A percentile compares a stretch with the other conserved stretches of the same genome.
Conservation (phyloP, 2,797 vertebrate species). For the Garrulus glandarius region DNA sequence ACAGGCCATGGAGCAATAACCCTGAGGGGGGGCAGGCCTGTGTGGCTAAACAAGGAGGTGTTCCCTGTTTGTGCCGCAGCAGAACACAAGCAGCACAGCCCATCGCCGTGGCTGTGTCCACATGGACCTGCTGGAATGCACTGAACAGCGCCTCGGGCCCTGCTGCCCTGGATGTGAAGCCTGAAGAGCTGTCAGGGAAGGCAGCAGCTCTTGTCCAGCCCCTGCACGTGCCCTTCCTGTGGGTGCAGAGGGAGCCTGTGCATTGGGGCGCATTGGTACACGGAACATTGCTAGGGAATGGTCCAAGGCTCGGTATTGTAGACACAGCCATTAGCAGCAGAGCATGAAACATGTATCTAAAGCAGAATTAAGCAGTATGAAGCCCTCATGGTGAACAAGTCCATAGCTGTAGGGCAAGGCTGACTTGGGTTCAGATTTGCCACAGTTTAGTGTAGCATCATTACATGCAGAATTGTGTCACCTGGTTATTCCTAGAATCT, state of each 20-base stretch:
- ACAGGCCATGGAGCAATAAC: neutral
- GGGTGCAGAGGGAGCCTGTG: neutral
- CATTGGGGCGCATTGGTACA: fast-evolving
- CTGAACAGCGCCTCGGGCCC: neutral
- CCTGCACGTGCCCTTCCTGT: neutral
- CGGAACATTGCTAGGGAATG: neutral
- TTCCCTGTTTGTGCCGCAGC: neutral
- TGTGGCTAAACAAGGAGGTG: neutral
- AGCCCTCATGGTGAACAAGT: neutral
- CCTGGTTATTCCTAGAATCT: neutral
- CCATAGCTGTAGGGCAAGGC: conserved; percentile 6
- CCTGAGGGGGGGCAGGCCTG: neutral
- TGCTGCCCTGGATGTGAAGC: neutral
- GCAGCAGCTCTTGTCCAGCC: neutral
- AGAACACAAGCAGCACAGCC: neutral
- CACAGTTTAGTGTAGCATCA: neutral
- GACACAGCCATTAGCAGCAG: neutral
- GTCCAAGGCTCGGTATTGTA: neutral
- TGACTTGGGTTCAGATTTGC: neutral
- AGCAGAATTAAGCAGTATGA: neutral
- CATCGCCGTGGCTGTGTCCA: fast-evolving
- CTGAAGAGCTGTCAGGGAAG: neutral
- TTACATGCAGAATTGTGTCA: neutral
- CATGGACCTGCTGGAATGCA: neutral
- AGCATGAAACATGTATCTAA: neutral